Base-by-base conservation (phyloP, 1,140 invertebrate genomes). In the Nautilus pompilius region DNA sequence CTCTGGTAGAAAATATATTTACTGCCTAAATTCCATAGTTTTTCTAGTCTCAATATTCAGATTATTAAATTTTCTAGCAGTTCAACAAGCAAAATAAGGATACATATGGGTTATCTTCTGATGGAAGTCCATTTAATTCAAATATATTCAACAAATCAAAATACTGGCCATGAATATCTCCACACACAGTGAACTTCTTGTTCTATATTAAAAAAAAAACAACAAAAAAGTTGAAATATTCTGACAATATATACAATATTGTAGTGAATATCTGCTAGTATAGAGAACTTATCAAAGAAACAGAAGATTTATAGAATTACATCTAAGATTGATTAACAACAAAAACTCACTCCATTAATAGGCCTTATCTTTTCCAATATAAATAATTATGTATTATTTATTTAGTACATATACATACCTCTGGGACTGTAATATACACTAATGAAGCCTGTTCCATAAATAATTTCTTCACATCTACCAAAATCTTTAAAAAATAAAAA, bases 131-230 rank as follows among this genome's bases (percentile, higher is more conserved):
- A 84, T 99, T 99, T 45, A 99, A 84, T 77, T 95, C 87, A 85
- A 99, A 99, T 70, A 99, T 98, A 84, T 99, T 98, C 85, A 98
- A 88, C 51, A 99, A 84, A 85, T 99, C 98, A 83, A 96, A 99
- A 85, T 90, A 99, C 84, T 99, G 98, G 26, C 98, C 98, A 83
- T 99, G 97, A 73, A 99, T 95, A 83, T 99, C 98, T n/a, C 98
- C 98, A 84, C 97, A 99, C 57, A 99, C 91, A 32, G 97, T 99
- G 82, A 99, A 99, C 85, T 99, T 99, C 54, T 89, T 86, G 48
- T 91, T 87, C 79, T 84, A 73, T n/a, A n/a, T n/a, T n/a, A n/a
- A n/a, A n/a, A 56, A 74, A 73, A 36, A 46, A 56, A 68, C 58
- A 65, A 54, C 46, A 61, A 56, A 32, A 45, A 29, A 57, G 30